Evolutionary conservation across 2,797 vertebrate species (phyloP), one percentile per base, ranked within the genome.

Genomic region (Halcyon leucocephala): DNA sequence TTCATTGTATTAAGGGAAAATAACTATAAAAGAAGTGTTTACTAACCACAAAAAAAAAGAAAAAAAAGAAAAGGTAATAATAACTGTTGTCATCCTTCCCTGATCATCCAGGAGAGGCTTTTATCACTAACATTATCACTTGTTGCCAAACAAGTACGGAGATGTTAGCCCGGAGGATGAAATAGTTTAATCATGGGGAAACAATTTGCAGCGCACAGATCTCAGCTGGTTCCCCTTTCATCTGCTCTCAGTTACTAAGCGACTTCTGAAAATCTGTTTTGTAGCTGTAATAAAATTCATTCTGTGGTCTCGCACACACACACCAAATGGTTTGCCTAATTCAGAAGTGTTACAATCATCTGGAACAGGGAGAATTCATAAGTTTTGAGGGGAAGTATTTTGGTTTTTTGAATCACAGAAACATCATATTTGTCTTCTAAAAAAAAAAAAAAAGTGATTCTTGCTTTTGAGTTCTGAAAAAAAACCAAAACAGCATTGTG

Each of bases 261-360:
- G 57, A 86, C 96, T 94, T 96, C 95, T 90, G 73, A 96, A 97
- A 94, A 92, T 96, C 86, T 92, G 82, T 49, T 97, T 95, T 96
- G 89, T 90, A 66, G 95, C 96, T 96, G 91, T 96, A 95, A 96
- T 97, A 97, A 97, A 97, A 97, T 97, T 95, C 94, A 84, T 97
- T 93, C 89, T 28, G 14, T 58, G 7, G 90, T 73, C 92, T 90
- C 16, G 31, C 82, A 89, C 6, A 54, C 89, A 83, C 85, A 46
- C 37, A 77, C 96, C 97, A 97, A 94, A 96, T 94, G 95, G 94
- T 62, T 65, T 41, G 64, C 76, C 90, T 62, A 35, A 35, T 83
- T 76, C 67, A n/a, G n/a, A 76, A 78, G 73, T 51, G 81, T 82
- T 49, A 78, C 86, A 60, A 25, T 95, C 82, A 52, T 73, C 72